Conservation (phyloP, 1,140 invertebrate species). For the Drosophila lowei region DNA sequence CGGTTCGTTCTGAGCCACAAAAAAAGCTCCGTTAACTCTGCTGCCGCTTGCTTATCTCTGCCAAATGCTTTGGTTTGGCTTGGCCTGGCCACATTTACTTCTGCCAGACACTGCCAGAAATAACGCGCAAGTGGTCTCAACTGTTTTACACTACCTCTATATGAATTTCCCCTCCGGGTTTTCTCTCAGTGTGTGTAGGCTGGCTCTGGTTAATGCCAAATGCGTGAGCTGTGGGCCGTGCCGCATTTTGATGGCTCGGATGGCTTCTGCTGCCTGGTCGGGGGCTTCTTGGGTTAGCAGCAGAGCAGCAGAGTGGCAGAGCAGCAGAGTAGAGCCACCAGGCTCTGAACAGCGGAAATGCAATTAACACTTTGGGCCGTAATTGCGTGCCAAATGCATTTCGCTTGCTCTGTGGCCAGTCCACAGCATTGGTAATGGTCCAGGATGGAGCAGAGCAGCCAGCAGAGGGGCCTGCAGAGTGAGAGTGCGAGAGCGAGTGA, state of each 20-base stretch:
- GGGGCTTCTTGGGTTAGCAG: slow-evolving; percentile 24
- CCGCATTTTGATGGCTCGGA: slow-evolving; percentile 61
- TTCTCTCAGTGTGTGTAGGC: slow-evolving; percentile 17
- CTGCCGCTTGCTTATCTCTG: slow-evolving; percentile 58
- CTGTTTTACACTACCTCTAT: too few species aligned
- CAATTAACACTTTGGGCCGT: slow-evolving; percentile 80
- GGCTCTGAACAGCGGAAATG: slow-evolving; percentile 60
- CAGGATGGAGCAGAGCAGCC: neutral
- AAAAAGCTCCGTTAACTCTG: slow-evolving; percentile 61
- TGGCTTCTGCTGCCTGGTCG: slow-evolving; percentile 35
- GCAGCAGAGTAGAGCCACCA: slow-evolving; percentile 1
- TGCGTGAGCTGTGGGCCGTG: slow-evolving; percentile 75
- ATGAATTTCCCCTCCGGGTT: neutral
- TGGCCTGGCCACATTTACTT: slow-evolving; percentile 1
- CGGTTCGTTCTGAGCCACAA: slow-evolving; percentile 1
- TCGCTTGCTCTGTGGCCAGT: slow-evolving; percentile 46
- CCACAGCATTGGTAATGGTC: slow-evolving; percentile 12
- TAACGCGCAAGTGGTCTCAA: too few species aligned
- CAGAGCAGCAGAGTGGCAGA: neutral
- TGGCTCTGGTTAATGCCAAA: slow-evolving; percentile 63
- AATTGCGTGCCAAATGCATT: slow-evolving; percentile 80
- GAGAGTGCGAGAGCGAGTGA: neutral
- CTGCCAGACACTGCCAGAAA: slow-evolving; percentile 15
- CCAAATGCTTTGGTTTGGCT: slow-evolving; percentile 48
- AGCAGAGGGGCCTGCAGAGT: neutral